Conservation (phyloP, 2,888 invertebrate genomes). For the Melanostoma mellinum region DNA sequence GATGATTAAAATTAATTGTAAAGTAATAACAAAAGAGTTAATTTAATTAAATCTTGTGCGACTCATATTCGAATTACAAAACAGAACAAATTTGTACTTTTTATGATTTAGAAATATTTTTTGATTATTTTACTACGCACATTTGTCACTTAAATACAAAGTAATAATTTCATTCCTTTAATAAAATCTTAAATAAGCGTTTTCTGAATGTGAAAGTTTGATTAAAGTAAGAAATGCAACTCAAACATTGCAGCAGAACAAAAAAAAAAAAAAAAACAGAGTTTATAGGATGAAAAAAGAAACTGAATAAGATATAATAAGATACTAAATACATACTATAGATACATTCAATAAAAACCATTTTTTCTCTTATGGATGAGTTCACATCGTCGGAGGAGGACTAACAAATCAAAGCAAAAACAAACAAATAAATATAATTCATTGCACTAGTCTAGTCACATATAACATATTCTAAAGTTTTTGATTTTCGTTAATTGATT, state of each 20-base stretch:
- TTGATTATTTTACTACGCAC: conserved; percentile 53
- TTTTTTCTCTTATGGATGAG: conserved; percentile 1
- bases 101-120: conserved; percentile 26
- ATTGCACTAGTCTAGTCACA: conserved; percentile 71
- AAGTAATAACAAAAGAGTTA: conserved; percentile 8
- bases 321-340: neutral
- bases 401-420: conserved; percentile 27
- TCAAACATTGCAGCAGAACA: too few species aligned
- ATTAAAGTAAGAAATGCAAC: conserved; percentile 28
- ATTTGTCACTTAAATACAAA: conserved; percentile 25
- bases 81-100: neutral
- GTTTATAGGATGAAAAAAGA: conserved; percentile 5
- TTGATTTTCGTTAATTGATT: conserved; percentile 31
- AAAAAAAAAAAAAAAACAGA: conserved; percentile 7
- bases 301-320: neutral
- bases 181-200: conserved; percentile 34
- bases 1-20: conserved; percentile 50
- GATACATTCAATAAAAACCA: neutral
- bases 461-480: conserved; percentile 17
- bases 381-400: conserved; percentile 5
- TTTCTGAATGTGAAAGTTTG: conserved; percentile 25
- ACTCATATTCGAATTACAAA: conserved; percentile 19
- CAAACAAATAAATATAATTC: conserved; percentile 44
- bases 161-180: conserved; percentile 50
- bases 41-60: conserved; percentile 23